phyloP scores from a whole-genome alignment of 2,797 vertebrate genomes.

The Vultur gryphus region DNA sequence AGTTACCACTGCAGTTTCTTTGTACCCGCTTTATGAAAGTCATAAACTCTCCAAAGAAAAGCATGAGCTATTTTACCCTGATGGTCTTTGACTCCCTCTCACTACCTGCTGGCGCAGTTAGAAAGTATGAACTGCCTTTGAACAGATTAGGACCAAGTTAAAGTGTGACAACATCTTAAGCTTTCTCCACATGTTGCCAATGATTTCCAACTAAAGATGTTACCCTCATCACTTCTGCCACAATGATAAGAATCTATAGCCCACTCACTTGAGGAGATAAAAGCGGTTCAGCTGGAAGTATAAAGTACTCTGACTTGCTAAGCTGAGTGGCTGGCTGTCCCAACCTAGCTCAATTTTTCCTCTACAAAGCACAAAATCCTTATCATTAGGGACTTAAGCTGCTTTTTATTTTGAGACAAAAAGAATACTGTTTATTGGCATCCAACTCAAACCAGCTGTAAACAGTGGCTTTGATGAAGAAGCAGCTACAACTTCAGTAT shows the following conservation, averaged over 20 bases:
- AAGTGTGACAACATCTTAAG: constrained; percentile 91
- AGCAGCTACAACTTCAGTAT: constrained; percentile 67
- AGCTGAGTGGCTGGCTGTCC: constrained; percentile 68
- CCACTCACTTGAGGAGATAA: constrained; percentile 75
- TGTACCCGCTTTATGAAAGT: constrained; percentile 64
- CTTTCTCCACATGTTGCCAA: constrained; percentile 82
- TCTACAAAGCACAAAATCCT: constrained; percentile 75
- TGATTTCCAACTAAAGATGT: constrained; percentile 82
- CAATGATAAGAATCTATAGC: constrained; percentile 77
- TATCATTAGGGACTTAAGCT: constrained; percentile 84
- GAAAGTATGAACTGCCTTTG: constrained; percentile 80
- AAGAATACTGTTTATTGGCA: constrained; percentile 81
- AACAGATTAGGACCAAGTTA: constrained; percentile 86
- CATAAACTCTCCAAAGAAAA: constrained; percentile 63
- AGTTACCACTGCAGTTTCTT: constrained; percentile 39
- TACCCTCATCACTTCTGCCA: constrained; percentile 80
- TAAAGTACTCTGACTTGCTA: constrained; percentile 68
- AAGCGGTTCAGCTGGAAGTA: constrained; percentile 58
- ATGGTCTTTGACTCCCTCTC: constrained; percentile 56
- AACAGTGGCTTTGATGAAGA: constrained; percentile 92
- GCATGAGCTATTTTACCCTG: constrained; percentile 35
- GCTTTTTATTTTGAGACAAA: constrained; percentile 90
- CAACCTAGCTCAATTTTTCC: constrained; percentile 69
- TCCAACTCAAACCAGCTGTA: constrained; percentile 92
- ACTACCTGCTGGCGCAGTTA: constrained; percentile 70